A percentile compares a stretch with the other conserved stretches of the same genome.
phyloP scores from a whole-genome alignment of 2,113 vertebrate species.

The Parus major region DNA sequence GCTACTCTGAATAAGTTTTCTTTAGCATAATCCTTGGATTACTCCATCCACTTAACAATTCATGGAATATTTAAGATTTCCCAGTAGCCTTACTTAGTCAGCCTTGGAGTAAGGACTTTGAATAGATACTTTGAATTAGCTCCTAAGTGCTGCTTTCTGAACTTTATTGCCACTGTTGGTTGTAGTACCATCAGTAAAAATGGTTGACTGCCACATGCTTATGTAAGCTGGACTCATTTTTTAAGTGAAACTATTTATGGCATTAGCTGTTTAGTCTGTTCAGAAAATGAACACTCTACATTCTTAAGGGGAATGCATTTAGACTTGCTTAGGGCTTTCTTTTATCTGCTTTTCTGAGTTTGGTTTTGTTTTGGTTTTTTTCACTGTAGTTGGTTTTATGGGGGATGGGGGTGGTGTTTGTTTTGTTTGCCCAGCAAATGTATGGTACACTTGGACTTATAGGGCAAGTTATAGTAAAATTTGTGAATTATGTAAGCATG shows the following conservation, averaged over 20 bases:
- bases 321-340: neutral
- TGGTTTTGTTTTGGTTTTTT: neutral
- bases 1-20: neutral
- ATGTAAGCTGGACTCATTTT: neutral
- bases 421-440: neutral
- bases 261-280: neutral
- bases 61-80: neutral
- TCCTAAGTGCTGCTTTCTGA: neutral
- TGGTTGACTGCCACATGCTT: neutral
- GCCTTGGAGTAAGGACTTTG: neutral
- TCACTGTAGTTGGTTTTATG: neutral
- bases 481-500: neutral
- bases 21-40: neutral
- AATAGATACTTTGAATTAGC: neutral
- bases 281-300: neutral
- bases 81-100: neutral
- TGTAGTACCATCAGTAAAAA: neutral
- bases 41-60: neutral
- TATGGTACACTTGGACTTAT: neutral
- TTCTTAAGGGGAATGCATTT: neutral
- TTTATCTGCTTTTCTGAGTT: neutral
- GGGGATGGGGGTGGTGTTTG: neutral
- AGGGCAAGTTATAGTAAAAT: neutral
- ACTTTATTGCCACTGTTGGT: neutral
- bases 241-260: slow-evolving; percentile 7